Evolutionary conservation across 2,797 vertebrate genomes (phyloP), one percentile per base, ranked within the genome.

Genomic region (Petrocephalus sullivani): DNA sequence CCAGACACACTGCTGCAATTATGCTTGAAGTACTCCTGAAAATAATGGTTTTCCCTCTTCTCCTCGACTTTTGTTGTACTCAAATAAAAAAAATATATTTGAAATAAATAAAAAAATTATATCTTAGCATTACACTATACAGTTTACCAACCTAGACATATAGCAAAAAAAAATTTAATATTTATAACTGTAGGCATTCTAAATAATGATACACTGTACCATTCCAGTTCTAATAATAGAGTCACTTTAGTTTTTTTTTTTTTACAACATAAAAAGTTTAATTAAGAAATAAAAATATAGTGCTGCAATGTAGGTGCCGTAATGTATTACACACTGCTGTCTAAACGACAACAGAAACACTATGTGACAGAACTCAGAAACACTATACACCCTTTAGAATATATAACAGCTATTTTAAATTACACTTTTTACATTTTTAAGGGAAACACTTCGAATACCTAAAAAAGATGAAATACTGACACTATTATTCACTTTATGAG

Each of bases 401-500:
- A 91, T 88, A 86, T 86, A 92, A 86, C 84, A 94, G 94, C 92
- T 94, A 94, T 92, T 92, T 94, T 93, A 91, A 94, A 95, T 95
- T 81, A 89, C 87, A 89, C 83, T 86, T 90, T 89, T 89, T 95
- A 96, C 94, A 96, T 90, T 95, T 94, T 93, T 95, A 81, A 23
- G 57, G 87, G 67, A 86, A 88, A 88, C 90, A 91, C 92, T 93
- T 92, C 92, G 91, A 93, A 96, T 96, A 96, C 96, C 75, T 96
- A 95, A 95, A 95, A 95, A 95, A 95, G 95, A 93, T 94, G 92
- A 93, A 94, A 94, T 89, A 92, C 83, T 90, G 90, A 90, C 93
- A 94, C 90, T 93, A 95, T 64, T 51, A 57, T 86, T 88, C 87
- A 88, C 83, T 23, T 53, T 92, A 93, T 91, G 92, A 93, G 94